Evolutionary conservation across 2,113 vertebrate genomes (phyloP).

Genomic region (Stegastes partitus): DNA sequence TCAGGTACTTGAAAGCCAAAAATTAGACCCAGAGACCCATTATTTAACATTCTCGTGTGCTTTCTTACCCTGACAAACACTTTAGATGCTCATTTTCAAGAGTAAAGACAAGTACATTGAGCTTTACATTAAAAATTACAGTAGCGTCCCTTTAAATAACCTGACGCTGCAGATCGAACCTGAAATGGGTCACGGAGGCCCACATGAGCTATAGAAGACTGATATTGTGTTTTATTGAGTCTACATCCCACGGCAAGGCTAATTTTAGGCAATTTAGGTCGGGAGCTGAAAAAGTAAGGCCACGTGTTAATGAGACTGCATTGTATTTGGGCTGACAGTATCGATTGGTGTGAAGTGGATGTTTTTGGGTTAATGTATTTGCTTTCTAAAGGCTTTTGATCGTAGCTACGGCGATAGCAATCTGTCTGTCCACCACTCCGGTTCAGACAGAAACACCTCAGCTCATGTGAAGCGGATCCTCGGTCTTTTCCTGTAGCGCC

Average conservation of each 20-base stretch:
- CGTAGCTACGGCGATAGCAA: too few species aligned
- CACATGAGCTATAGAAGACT: slow-evolving; percentile 3
- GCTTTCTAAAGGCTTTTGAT: neutral
- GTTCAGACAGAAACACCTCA: too few species aligned
- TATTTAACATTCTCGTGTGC: too few species aligned
- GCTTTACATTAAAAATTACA: too few species aligned
- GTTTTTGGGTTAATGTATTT: neutral
- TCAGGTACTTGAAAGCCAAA: too few species aligned
- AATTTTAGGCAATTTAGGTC: slow-evolving; percentile 53
- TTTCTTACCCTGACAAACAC: too few species aligned
- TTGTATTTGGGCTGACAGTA: slow-evolving; percentile 18
- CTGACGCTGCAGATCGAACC: neutral
- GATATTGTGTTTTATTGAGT: slow-evolving; percentile 31
- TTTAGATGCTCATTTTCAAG: too few species aligned
- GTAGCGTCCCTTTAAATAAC: neutral
- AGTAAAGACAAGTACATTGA: neutral
- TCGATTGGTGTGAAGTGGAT: neutral
- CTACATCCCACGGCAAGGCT: slow-evolving; percentile 18
- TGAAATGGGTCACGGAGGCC: slow-evolving; percentile 22
- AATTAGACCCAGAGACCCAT: too few species aligned
- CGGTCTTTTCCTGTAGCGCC: too few species aligned
- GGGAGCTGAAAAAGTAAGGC: slow-evolving; percentile 7
- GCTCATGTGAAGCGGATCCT: too few species aligned
- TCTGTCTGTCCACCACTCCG: too few species aligned
- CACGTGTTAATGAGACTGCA: slow-evolving; percentile 18